A percentile compares a stretch with the other conserved stretches of the same genome.
Conservation (phyloP, 2,888 invertebrate genomes). For the Pollenia angustigena region DNA sequence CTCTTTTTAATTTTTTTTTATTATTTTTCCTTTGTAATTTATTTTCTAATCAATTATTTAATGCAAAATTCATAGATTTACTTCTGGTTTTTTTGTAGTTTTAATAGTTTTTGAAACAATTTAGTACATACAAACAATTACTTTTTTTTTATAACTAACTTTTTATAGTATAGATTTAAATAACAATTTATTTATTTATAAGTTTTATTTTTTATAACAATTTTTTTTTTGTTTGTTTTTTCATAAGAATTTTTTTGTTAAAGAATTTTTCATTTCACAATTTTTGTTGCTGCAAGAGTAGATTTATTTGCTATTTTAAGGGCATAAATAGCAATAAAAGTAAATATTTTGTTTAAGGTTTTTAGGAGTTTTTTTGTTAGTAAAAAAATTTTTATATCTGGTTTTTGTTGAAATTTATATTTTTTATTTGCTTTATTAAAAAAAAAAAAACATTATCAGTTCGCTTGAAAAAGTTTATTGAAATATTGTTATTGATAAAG, state of each 20-base stretch:
- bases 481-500: background rate
- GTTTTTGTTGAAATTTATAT: background rate
- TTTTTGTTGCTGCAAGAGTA: slow-evolving; percentile 19
- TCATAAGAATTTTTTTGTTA: slow-evolving; percentile 68
- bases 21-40: background rate
- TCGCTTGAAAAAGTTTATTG: background rate
- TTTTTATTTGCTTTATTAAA: background rate
- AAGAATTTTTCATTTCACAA: slow-evolving; percentile 40
- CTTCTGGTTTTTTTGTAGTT: slow-evolving; percentile 30
- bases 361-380: slow-evolving; percentile 5
- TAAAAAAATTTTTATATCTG: slow-evolving; percentile 44
- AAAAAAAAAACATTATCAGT: background rate
- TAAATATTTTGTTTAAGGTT: slow-evolving; percentile 24
- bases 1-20: background rate
- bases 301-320: slow-evolving; percentile 29
- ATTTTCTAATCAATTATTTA: slow-evolving; percentile 44
- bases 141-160: slow-evolving; percentile 33
- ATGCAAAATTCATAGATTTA: background rate
- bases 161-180: slow-evolving; percentile 60
- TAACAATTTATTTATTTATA: slow-evolving; percentile 62
- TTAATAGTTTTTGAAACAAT: slow-evolving; percentile 62
- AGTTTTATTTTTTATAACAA: slow-evolving; percentile 44
- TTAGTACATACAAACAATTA: slow-evolving; percentile 58
- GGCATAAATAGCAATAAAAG: slow-evolving; percentile 51
- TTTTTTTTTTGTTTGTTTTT: slow-evolving; percentile 52